Evolutionary conservation across 2,888 invertebrate species (phyloP).

Genomic region (Rhamphomyia laevipes): DNA sequence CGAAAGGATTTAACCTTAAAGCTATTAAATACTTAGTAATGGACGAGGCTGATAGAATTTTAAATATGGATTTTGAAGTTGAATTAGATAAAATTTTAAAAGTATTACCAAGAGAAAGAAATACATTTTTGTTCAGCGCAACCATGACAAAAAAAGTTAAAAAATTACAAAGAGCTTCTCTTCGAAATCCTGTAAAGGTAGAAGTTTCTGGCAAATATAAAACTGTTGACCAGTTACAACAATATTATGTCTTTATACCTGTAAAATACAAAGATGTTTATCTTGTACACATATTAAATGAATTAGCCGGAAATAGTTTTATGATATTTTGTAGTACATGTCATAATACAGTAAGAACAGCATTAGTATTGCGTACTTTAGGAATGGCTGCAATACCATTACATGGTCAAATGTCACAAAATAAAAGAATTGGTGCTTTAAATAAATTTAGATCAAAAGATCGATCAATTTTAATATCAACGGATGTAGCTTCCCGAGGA

Average conservation of each 20-base stretch:
- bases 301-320: conserved; percentile 87
- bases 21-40: conserved; percentile 86
- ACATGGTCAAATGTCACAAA: conserved; percentile 99
- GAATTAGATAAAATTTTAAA: conserved; percentile 94
- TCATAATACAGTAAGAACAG: conserved; percentile 78
- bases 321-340: conserved; percentile 98
- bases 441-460: conserved; percentile 93
- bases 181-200: conserved; percentile 89
- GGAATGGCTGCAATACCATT: conserved; percentile 91
- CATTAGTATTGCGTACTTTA: conserved; percentile 77
- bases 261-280: conserved; percentile 96
- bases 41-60: conserved; percentile 98
- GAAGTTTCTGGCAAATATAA: conserved; percentile 96
- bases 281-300: conserved; percentile 87
- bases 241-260: conserved; percentile 91
- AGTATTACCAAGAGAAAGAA: conserved; percentile 75
- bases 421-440: conserved; percentile 85
- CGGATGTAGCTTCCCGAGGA: conserved; percentile 97
- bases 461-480: conserved; percentile 91
- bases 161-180: conserved; percentile 89
- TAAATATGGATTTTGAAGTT: conserved; percentile 98
- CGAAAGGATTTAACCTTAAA: conserved; percentile 90
- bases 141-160: conserved; percentile 98
- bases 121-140: conserved; percentile 92
- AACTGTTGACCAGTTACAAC: conserved; percentile 92